A percentile compares a stretch with the other conserved stretches of the same genome.
These are phyloP conservation scores for Gerosis bhagava DNA, from an alignment of 2,888 invertebrate genomes.

Conservation along the genomic window DNA sequence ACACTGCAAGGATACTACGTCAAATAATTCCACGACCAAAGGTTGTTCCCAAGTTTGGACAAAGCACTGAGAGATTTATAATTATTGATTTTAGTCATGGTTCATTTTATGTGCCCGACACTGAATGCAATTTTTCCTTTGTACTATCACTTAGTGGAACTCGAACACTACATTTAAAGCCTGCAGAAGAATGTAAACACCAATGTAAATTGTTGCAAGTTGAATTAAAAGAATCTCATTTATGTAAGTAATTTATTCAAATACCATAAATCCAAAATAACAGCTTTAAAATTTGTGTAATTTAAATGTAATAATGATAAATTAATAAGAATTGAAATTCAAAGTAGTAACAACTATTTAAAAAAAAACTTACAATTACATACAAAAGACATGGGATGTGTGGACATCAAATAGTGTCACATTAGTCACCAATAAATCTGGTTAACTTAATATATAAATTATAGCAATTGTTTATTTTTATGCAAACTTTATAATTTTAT, in stretches of 20 bases:
- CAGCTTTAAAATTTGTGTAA: not conserved
- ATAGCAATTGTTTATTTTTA: too few relatives aligned
- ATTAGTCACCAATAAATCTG: too few relatives aligned
- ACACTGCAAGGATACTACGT: constrained; percentile 86
- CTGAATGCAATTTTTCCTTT: constrained; percentile 92
- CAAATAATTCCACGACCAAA: constrained; percentile 87
- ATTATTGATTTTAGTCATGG: constrained; percentile 87
- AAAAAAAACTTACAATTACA: too few relatives aligned
- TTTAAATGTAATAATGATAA: too few relatives aligned
- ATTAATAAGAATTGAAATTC: too few relatives aligned
- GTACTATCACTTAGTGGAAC: constrained; percentile 88
- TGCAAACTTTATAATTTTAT: too few relatives aligned
- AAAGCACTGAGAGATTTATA: constrained; percentile 90
- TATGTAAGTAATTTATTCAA: constrained; percentile 84
- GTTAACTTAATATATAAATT: too few relatives aligned
- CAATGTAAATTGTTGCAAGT: constrained; percentile 88
- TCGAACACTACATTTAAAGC: constrained; percentile 87
- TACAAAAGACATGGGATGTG: too few relatives aligned
- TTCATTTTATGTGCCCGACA: constrained; percentile 87
- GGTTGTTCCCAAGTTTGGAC: constrained; percentile 87
- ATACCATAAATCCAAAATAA: constrained; percentile 1
- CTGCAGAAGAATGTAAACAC: constrained; percentile 89
- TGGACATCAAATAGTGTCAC: too few relatives aligned
- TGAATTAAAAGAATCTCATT: constrained; percentile 86
- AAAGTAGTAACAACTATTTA: too few relatives aligned